Conservation (phyloP, 2,888 invertebrate species). For the Melolontha melolontha region DNA sequence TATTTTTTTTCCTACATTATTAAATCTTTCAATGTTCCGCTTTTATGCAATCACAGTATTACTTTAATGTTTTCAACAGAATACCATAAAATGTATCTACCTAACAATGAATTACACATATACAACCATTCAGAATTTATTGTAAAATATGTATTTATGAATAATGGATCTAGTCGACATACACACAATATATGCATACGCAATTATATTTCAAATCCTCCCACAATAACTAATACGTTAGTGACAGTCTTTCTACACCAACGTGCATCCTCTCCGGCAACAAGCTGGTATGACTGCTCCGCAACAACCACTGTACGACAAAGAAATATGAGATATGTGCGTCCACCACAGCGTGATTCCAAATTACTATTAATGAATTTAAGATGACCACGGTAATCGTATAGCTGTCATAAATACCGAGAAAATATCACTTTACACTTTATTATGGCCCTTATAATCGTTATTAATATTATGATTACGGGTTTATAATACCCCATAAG, state of each 20-base stretch:
- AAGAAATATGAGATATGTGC: conserved; percentile 58
- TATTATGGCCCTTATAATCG: conserved; percentile 61
- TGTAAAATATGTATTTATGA: too few species aligned
- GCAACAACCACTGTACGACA: conserved; percentile 35
- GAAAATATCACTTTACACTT: conserved; percentile 64
- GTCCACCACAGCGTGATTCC: conserved; percentile 57
- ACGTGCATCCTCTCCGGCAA: conserved; percentile 3
- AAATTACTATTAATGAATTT: conserved; percentile 60
- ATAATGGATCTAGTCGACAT: too few species aligned
- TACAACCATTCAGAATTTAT: too few species aligned
- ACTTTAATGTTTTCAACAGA: too few species aligned
- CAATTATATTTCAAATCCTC: conserved; percentile 20
- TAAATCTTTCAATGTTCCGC: too few species aligned
- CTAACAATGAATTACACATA: too few species aligned
- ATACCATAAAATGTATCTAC: too few species aligned
- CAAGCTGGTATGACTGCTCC: conserved; percentile 3
- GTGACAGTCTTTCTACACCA: conserved; percentile 30
- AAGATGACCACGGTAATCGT: conserved; percentile 57
- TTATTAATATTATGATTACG: conserved; percentile 63
- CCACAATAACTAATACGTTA: conserved; percentile 15
- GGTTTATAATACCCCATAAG: conserved; percentile 54
- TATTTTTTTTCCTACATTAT: too few species aligned
- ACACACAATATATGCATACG: too few species aligned
- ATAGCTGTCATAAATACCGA: conserved; percentile 60
- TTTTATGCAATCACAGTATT: too few species aligned